phyloP scores from a whole-genome alignment of 2,797 vertebrate genomes.

The Dendrocincla fuliginosa region DNA sequence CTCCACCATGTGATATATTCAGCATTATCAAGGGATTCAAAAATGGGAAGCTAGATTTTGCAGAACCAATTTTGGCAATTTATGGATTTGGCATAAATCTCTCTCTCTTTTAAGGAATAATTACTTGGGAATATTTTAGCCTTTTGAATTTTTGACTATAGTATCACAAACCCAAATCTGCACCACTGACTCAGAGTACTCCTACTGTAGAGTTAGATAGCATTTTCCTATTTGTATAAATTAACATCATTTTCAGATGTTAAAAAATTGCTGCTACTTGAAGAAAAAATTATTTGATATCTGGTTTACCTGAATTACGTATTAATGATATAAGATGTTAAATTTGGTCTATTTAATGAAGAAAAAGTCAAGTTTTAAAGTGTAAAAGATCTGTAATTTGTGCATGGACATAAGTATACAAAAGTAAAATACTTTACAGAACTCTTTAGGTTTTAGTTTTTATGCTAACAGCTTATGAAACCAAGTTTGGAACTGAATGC shows the following conservation, averaged over 20 bases:
- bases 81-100: neutral
- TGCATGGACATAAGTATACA: neutral
- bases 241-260: neutral
- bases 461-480: conserved; percentile 53
- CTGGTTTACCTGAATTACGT: neutral
- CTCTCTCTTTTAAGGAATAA: neutral
- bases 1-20: neutral
- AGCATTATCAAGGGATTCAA: neutral
- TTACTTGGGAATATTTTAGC: neutral
- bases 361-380: neutral
- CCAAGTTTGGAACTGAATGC: conserved; percentile 9
- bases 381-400: conserved; percentile 19
- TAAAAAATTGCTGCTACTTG: neutral
- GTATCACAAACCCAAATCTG: neutral
- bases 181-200: neutral
- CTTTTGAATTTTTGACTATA: neutral
- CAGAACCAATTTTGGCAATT: neutral
- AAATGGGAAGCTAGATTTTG: neutral
- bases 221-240: neutral
- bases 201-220: neutral
- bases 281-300: neutral
- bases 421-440: conserved; percentile 45
- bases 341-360: neutral
- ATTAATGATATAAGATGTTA: neutral
- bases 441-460: conserved; percentile 43